Percentiles rank a stretch among this genome's conserved stretches.
Evolutionary conservation across 2,888 invertebrate species (phyloP).

Genomic region (Aphidius colemani): DNA sequence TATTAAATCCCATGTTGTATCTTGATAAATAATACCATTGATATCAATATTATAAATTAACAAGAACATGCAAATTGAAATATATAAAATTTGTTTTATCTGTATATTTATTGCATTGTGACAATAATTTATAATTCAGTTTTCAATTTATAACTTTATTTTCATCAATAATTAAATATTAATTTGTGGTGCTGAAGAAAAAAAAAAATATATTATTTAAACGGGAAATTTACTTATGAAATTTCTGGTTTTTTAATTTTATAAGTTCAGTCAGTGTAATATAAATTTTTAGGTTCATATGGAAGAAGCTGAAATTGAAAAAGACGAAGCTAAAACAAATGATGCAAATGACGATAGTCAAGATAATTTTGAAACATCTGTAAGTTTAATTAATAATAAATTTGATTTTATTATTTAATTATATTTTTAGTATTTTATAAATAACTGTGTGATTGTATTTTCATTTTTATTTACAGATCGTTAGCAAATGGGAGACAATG

Average conservation of each 20-base stretch:
- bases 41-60: too few relatives aligned
- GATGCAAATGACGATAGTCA: slow-evolving; percentile 52
- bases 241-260: neutral
- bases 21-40: too few relatives aligned
- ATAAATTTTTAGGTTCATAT: slow-evolving; percentile 51
- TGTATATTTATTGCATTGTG: neutral
- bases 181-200: too few relatives aligned
- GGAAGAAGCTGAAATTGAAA: slow-evolving; percentile 45
- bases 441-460: slow-evolving; percentile 38
- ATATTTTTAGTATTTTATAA: too few relatives aligned
- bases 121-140: neutral
- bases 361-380: slow-evolving; percentile 51
- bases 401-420: too few relatives aligned
- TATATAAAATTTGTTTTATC: slow-evolving; percentile 5
- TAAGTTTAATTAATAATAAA: too few relatives aligned
- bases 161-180: too few relatives aligned
- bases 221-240: slow-evolving; percentile 1
- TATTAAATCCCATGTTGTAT: too few relatives aligned
- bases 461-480: slow-evolving; percentile 43
- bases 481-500: slow-evolving; percentile 58
- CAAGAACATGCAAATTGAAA: too few relatives aligned
- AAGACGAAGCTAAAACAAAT: slow-evolving; percentile 25
- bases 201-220: neutral
- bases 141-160: too few relatives aligned
- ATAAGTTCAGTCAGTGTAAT: neutral